Conservation (phyloP, 1,140 invertebrate genomes). For the Drosophila truncata region DNA sequence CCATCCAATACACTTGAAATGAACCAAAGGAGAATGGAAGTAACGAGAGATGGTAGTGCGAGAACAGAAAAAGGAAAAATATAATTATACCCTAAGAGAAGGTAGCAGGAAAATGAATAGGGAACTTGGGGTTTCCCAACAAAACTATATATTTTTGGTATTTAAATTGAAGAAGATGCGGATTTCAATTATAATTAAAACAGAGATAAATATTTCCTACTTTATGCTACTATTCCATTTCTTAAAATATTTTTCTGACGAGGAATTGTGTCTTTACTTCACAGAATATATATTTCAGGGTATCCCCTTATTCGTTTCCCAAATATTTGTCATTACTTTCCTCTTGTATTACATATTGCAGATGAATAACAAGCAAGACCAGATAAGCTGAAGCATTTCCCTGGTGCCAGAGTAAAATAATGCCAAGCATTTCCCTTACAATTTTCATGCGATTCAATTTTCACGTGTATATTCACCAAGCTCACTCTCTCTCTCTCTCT, state of each 20-base stretch:
- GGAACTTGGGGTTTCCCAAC: not conserved
- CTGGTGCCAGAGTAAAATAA: constrained; percentile 41
- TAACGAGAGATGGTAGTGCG: constrained; percentile 2
- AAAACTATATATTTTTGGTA: not conserved
- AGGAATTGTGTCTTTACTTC: not conserved
- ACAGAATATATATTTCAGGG: not conserved
- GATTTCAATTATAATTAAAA: too few species aligned
- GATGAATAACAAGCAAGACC: constrained; percentile 31
- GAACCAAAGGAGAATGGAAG: constrained; percentile 20
- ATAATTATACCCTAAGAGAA: constrained; percentile 22
- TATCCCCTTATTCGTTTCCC: not conserved
- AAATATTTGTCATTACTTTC: constrained; percentile 17
- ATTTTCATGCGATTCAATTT: constrained; percentile 74
- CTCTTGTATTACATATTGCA: constrained; percentile 52
- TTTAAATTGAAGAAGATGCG: not conserved
- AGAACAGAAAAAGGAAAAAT: constrained; percentile 10
- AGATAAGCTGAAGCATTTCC: constrained; percentile 45
- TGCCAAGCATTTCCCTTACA: constrained; percentile 65
- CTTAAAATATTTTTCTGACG: too few species aligned
- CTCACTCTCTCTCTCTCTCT: not conserved
- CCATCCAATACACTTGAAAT: constrained; percentile 56
- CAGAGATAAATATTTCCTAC: too few species aligned
- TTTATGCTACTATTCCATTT: too few species aligned
- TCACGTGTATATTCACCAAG: constrained; percentile 22
- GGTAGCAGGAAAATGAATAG: not conserved